Evolutionary conservation across 2,113 vertebrate genomes (phyloP).

Genomic region (Rostratula benghalensis): DNA sequence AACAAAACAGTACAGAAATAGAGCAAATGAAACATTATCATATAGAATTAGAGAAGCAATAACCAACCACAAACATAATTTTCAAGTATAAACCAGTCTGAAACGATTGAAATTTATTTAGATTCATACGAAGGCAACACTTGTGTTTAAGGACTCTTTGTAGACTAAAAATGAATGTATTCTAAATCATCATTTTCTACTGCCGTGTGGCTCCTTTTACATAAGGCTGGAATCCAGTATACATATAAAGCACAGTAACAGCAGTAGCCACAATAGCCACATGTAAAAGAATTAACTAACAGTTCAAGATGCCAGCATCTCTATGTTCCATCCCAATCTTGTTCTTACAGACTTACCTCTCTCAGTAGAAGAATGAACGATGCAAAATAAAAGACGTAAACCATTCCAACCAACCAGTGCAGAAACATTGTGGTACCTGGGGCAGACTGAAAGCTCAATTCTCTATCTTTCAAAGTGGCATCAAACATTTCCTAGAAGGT

Average conservation of each 20-base stretch:
- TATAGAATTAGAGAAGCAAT: not conserved
- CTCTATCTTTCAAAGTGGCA: slow-evolving; percentile 91
- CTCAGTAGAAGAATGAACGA: slow-evolving; percentile 95
- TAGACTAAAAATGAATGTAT: not conserved
- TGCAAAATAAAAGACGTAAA: slow-evolving; percentile 97
- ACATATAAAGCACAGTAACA: not conserved
- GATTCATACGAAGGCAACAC: not conserved
- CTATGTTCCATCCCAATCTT: not conserved
- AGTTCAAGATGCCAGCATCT: not conserved
- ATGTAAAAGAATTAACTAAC: not conserved
- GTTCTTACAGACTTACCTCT: slow-evolving; percentile 79
- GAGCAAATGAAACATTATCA: not conserved
- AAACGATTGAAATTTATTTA: not conserved
- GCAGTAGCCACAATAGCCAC: not conserved
- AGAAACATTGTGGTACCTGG: slow-evolving; percentile 97
- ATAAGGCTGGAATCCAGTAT: not conserved
- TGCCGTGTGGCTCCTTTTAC: not conserved
- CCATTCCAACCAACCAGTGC: slow-evolving; percentile 97
- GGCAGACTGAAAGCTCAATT: slow-evolving; percentile 92
- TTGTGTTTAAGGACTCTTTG: not conserved
- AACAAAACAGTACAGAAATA: not conserved
- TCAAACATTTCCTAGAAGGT: slow-evolving; percentile 93
- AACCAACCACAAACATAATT: not conserved
- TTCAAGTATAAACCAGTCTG: not conserved
- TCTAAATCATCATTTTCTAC: not conserved